Conservation (phyloP, 1,140 invertebrate species). For the Saccostrea cuccullata region DNA sequence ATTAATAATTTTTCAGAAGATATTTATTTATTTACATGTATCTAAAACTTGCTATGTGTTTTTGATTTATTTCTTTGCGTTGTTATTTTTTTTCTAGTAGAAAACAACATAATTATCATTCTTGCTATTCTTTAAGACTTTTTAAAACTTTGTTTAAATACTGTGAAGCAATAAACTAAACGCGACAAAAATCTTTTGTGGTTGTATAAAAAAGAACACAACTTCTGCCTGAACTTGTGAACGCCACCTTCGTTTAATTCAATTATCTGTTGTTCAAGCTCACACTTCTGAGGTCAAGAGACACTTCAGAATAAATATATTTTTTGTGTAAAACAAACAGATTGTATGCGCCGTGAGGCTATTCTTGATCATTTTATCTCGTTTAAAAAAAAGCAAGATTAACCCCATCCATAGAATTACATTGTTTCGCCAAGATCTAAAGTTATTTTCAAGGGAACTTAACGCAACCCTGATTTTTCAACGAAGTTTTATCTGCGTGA, state of each 20-base stretch:
- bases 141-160: not conserved
- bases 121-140: not conserved
- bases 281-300: not conserved
- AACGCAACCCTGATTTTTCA: not conserved
- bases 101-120: not conserved
- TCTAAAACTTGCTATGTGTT: not conserved
- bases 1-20: not conserved
- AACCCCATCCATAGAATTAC: not conserved
- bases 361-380: slow-evolving; percentile 5
- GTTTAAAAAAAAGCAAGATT: slow-evolving; percentile 19
- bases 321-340: slow-evolving; percentile 34
- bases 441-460: not conserved
- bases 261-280: slow-evolving; percentile 25
- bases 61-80: not conserved
- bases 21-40: not conserved
- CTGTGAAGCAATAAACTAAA: not conserved
- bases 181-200: slow-evolving; percentile 22
- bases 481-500: not conserved
- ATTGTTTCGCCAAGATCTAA: not conserved
- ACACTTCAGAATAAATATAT: slow-evolving; percentile 13
- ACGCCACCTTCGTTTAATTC: slow-evolving; percentile 13
- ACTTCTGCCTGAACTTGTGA: slow-evolving; percentile 2
- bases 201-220: slow-evolving; percentile 18
- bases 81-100: not conserved
- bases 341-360: slow-evolving; percentile 1